These are phyloP conservation scores for Eudemis profundana DNA, from an alignment of 2,888 invertebrate genomes.

Conservation along the genomic window DNA sequence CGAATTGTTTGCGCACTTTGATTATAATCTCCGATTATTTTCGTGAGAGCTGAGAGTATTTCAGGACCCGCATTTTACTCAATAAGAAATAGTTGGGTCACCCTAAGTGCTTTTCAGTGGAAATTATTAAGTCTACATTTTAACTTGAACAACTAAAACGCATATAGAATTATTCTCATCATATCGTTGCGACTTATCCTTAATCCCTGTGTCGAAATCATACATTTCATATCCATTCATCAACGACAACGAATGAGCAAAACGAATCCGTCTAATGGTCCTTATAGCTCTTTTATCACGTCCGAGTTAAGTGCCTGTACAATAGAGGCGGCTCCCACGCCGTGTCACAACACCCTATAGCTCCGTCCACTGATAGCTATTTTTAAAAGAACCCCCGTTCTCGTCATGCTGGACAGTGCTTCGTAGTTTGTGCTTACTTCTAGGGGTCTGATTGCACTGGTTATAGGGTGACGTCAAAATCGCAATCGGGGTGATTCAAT, in stretches of 20 bases:
- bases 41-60: conserved; percentile 21
- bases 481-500: conserved; percentile 70
- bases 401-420: conserved; percentile 31
- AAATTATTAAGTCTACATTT: background rate
- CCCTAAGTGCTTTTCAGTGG: too few relatives aligned
- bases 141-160: background rate
- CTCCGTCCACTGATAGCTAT: conserved; percentile 53
- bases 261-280: conserved; percentile 82
- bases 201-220: conserved; percentile 63
- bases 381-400: conserved; percentile 53
- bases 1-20: conserved; percentile 27
- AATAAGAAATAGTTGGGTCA: background rate
- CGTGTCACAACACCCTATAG: conserved; percentile 82
- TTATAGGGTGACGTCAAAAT: conserved; percentile 62
- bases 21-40: conserved; percentile 39
- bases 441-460: conserved; percentile 60
- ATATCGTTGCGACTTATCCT: conserved; percentile 30
- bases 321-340: conserved; percentile 82
- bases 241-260: conserved; percentile 80
- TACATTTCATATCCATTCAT: conserved; percentile 80
- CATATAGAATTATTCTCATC: conserved; percentile 10
- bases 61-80: conserved; percentile 1
- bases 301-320: conserved; percentile 80
- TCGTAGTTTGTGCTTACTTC: conserved; percentile 19
- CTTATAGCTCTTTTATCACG: conserved; percentile 81